A percentile compares a stretch with the other conserved stretches of the same genome.
Conservation (phyloP, 2,113 vertebrate species). For the Thalassoma bifasciatum region DNA sequence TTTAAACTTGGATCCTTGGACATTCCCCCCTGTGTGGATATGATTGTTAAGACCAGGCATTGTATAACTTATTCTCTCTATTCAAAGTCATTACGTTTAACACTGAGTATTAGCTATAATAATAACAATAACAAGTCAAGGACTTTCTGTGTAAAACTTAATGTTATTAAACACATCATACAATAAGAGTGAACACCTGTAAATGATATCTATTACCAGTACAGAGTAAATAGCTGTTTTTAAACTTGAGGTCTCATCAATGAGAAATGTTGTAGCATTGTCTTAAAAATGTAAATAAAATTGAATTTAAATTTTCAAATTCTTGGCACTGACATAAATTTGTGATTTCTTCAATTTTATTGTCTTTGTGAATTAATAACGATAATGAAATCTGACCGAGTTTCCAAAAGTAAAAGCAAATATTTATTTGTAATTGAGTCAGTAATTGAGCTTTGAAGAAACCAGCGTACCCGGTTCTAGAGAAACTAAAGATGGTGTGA, state of each 20-base stretch:
- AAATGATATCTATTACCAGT: not conserved
- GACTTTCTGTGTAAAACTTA: slow-evolving; percentile 19
- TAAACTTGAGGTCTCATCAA: slow-evolving; percentile 3
- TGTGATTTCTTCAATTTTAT: too few relatives aligned
- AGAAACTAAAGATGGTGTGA: too few relatives aligned
- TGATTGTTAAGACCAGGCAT: slow-evolving; percentile 26
- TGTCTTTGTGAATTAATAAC: too few relatives aligned
- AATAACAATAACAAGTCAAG: slow-evolving; percentile 4
- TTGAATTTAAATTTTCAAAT: slow-evolving; percentile 26
- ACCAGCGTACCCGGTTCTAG: too few relatives aligned
- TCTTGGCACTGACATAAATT: not conserved
- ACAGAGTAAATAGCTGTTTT: slow-evolving; percentile 11
- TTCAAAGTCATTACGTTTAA: not conserved
- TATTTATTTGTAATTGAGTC: too few relatives aligned
- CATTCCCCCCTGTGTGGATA: slow-evolving; percentile 5
- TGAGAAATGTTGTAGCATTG: slow-evolving; percentile 20
- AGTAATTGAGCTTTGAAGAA: too few relatives aligned
- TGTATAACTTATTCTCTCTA: slow-evolving; percentile 4
- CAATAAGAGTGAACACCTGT: slow-evolving; percentile 2
- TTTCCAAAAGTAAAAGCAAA: too few relatives aligned
- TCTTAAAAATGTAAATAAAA: slow-evolving; percentile 54
- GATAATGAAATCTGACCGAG: too few relatives aligned
- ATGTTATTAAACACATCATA: slow-evolving; percentile 2
- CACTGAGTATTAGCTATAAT: slow-evolving; percentile 12
- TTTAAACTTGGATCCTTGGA: slow-evolving; percentile 22